Conservation (phyloP, 2,888 invertebrate genomes). For the Corythucha ciliata region DNA sequence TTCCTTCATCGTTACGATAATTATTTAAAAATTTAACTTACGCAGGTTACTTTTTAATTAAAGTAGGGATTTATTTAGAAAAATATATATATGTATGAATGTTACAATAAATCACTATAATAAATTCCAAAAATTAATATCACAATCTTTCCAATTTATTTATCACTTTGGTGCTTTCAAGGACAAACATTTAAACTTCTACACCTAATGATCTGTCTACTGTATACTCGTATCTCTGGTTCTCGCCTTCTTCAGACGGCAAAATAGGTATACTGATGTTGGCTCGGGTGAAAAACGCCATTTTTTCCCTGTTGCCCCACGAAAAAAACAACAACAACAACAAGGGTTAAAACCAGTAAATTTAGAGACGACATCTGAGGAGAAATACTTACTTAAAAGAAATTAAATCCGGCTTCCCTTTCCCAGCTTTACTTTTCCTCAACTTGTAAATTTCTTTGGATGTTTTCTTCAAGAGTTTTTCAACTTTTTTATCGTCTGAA, state of each 20-base stretch:
- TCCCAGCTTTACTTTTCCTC: constrained; percentile 74
- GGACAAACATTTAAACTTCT: constrained; percentile 55
- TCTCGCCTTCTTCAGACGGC: constrained; percentile 48
- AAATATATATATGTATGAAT: constrained; percentile 1
- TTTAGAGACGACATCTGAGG: neutral
- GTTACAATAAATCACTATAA: constrained; percentile 1
- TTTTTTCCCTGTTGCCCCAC: constrained; percentile 65
- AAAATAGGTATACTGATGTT: constrained; percentile 68
- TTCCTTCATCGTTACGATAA: constrained; percentile 8
- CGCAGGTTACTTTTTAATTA: constrained; percentile 18
- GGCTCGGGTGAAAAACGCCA: constrained; percentile 87
- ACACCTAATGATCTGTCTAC: constrained; percentile 76
- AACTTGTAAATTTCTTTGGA: constrained; percentile 86
- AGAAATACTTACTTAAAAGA: constrained; percentile 75
- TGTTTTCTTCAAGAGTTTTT: constrained; percentile 75
- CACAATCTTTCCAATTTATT: constrained; percentile 29
- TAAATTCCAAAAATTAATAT: no score
- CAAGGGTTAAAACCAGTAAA: neutral
- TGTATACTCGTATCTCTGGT: constrained; percentile 65
- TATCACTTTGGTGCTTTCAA: constrained; percentile 31
- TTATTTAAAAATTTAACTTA: constrained; percentile 20
- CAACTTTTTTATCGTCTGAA: constrained; percentile 58
- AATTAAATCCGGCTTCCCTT: constrained; percentile 80
- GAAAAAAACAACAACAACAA: constrained; percentile 12
- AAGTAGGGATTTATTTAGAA: constrained; percentile 11